These are phyloP conservation scores for Cheumatopsyche charites DNA, from an alignment of 1,140 invertebrate genomes.

Conservation along the genomic window DNA sequence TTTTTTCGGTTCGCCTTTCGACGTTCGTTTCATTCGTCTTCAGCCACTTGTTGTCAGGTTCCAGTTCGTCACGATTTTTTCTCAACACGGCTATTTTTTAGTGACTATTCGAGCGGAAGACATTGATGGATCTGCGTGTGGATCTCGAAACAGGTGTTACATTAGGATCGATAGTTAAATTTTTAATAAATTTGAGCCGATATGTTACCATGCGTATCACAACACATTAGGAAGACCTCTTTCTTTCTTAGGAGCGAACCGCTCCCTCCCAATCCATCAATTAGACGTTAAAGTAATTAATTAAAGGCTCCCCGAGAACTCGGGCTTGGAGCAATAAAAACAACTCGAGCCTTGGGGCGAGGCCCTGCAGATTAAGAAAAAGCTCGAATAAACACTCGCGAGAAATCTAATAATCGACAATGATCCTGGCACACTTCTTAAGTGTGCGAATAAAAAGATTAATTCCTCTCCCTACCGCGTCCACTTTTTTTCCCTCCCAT, in stretches of 20 bases:
- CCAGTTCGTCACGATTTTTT: constrained; percentile 29
- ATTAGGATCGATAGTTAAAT: no score
- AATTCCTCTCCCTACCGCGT: constrained; percentile 29
- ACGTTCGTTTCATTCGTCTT: background rate
- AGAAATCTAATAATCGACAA: constrained; percentile 46
- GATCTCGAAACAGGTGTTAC: no score
- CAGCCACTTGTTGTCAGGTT: background rate
- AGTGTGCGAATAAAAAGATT: constrained; percentile 36
- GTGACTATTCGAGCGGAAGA: constrained; percentile 23
- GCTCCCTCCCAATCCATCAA: constrained; percentile 43
- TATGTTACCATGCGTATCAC: no score
- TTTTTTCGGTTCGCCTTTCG: background rate
- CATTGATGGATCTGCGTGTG: background rate
- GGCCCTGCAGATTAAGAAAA: constrained; percentile 44
- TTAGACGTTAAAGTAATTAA: constrained; percentile 48
- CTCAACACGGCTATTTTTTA: constrained; percentile 9
- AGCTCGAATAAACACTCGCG: constrained; percentile 47
- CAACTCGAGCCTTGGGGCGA: constrained; percentile 37
- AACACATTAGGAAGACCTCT: background rate
- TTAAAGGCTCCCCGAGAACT: constrained; percentile 44
- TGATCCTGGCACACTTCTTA: constrained; percentile 42
- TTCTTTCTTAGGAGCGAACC: background rate
- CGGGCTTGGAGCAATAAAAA: constrained; percentile 47
- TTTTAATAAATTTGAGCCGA: no score
- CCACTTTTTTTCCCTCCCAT: background rate